Evolutionary conservation across 2,797 vertebrate genomes (phyloP), one percentile per base, ranked within the genome.

Genomic region (Delichon dasypus): DNA sequence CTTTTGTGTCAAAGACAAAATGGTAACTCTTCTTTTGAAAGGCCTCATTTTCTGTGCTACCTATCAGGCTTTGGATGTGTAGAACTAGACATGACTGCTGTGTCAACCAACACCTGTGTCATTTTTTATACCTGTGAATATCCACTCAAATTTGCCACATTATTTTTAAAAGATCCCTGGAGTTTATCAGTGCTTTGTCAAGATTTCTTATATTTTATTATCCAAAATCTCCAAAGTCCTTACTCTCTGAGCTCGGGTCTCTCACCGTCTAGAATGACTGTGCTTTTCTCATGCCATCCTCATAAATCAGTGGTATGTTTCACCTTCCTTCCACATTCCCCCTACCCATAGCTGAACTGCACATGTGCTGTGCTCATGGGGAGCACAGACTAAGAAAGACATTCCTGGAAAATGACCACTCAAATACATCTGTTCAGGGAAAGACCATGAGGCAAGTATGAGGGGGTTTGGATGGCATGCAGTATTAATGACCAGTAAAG

Each of bases 1-100:
- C 95, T 97, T 97, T 96, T 96, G 94, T 29, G 32, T 70, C 32
- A 79, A 87, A 34, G 8, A n/a, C 21, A 58, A 88, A 82, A 65
- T 19, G 9, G 7, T 21, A 95, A 32, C 18, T 68, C 15, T 40
- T 68, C 27, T 89, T 90, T 83, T 64, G 30, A 67, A 82, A 89
- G 40, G 16, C 19, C 5, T 89, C 20, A 18, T 38, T 65, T 93
- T 65, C 47, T 57, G 10, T 30, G 17, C 25, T 78, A 72, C n/a
- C 44, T 25, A 44, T 77, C 42, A 64, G 13, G 6, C 12, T 73
- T 90, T 82, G 77, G 32, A 76, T 36, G 36, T 40, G 29, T 25
- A 57, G 61, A 64, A 82, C 60, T 26, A 55, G 61, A 76, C 45
- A 40, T 26, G 14, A 26, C 19, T 51, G 10, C 22, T 82, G 30